Evolutionary conservation across 2,113 vertebrate species (phyloP).

Genomic region (Cyrtonyx montezumae): DNA sequence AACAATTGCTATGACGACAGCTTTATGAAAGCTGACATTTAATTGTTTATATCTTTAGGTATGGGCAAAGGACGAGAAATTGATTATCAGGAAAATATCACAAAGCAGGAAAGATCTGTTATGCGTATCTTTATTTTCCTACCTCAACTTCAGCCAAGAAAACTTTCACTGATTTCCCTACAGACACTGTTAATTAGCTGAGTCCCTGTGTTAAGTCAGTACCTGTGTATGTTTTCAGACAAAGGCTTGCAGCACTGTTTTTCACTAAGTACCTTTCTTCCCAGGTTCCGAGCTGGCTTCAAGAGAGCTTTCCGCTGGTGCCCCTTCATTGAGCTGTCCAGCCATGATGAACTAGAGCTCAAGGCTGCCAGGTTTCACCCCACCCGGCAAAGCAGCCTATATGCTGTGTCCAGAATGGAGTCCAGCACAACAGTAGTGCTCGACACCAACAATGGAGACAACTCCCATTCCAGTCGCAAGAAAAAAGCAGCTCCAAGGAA

Average conservation of each 20-base stretch:
- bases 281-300: constrained; percentile 95
- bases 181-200: background rate
- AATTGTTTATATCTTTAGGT: background rate
- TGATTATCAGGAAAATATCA: background rate
- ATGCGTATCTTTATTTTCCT: background rate
- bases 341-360: constrained; percentile 90
- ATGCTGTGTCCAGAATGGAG: constrained; percentile 91
- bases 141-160: background rate
- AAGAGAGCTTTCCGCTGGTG: constrained; percentile 95
- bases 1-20: background rate
- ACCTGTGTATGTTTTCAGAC: fast-evolving
- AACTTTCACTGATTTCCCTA: background rate
- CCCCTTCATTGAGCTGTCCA: constrained; percentile 92
- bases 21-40: background rate
- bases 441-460: constrained; percentile 76
- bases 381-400: constrained; percentile 90
- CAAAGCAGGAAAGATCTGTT: background rate
- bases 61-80: fast-evolving
- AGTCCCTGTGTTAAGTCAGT: background rate
- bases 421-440: constrained; percentile 85
- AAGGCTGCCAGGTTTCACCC: constrained; percentile 85
- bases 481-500: constrained; percentile 77
- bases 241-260: background rate
- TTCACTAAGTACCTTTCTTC: background rate
- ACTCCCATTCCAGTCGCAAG: constrained; percentile 57